Base-by-base conservation (phyloP, 1,140 invertebrate genomes). In the Drosophila subpulchrella region DNA sequence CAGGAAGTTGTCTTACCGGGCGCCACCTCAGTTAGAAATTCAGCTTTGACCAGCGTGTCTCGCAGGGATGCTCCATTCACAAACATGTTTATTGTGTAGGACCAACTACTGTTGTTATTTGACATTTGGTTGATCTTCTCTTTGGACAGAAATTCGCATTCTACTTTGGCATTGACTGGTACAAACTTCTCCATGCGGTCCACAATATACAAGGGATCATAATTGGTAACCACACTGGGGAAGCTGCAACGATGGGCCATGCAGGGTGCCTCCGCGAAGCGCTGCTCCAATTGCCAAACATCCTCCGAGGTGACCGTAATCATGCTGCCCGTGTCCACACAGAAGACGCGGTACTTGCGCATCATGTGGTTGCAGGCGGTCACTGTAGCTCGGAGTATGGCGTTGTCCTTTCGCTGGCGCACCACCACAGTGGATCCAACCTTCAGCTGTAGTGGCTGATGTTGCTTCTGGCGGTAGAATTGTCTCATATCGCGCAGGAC, bases 241-340 rank as follows among this genome's bases (percentile, higher is more conserved):
- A 97, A 91, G 0, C 93, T 93, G 89, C 96, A 97, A 17, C 93
- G 93, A 4, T 96, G 93, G 0, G 95, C 95, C 93, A 96, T 95
- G 53, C 94, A 95, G 0, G 96, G 96, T 10, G 96, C 71, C n/a
- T 93, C 91, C 80, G 95, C 93, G 30, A 96, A 94, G 67, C 95
- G 93, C 30, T 93, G 93, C 56, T 96, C 95, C 24, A 97, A 92
- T 15, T 94, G 93, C 93, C 94, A 97, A 1, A 97, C 93, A 78
- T 96, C 94, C 55, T 91, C 93, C 0, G 91, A 89, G 36, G 94
- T 92, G 0, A 96, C 94, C 0, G 94, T 90, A 30, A 94, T 94
- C 30, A 93, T 93, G 84, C 97, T 97, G 34, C 96, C 96, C 79
- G 95, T 96, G 92, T 97, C 96, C 1, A 97, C 93, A 66, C 95